Percentiles rank a stretch among this genome's conserved stretches.
phyloP scores from a whole-genome alignment of 2,888 invertebrate species.

The Campaea margaritaria region DNA sequence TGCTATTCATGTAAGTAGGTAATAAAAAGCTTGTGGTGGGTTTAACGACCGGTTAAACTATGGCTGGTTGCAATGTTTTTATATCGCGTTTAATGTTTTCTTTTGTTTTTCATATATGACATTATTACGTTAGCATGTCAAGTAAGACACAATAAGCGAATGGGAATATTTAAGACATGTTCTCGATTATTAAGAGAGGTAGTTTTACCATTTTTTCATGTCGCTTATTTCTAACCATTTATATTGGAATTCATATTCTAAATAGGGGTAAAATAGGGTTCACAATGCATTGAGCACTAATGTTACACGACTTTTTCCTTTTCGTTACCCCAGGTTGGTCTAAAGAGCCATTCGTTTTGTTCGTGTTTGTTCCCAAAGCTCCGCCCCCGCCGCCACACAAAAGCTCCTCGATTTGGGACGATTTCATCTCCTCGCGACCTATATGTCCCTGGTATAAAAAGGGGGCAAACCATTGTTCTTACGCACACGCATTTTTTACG shows the following conservation, averaged over 20 bases:
- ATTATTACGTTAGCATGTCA: no score
- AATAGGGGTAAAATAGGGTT: background rate
- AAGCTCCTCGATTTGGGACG: constrained; percentile 60
- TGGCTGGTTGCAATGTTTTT: no score
- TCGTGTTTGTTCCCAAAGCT: constrained; percentile 27
- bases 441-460: constrained; percentile 83
- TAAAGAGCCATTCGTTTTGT: constrained; percentile 20
- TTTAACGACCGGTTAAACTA: no score
- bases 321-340: constrained; percentile 11
- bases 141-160: no score
- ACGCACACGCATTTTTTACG: constrained; percentile 84
- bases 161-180: no score
- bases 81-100: background rate
- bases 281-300: constrained; percentile 3
- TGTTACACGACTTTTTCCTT: constrained; percentile 2
- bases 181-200: no score
- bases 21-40: no score
- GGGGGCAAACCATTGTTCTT: constrained; percentile 86
- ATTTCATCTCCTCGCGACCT: constrained; percentile 66
- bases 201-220: no score
- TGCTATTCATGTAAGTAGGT: no score
- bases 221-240: no score
- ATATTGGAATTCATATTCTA: background rate
- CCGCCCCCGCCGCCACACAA: constrained; percentile 55
- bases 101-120: background rate